Base-by-base conservation (phyloP, 2,797 vertebrate genomes). In the Sebastes nivosus region DNA sequence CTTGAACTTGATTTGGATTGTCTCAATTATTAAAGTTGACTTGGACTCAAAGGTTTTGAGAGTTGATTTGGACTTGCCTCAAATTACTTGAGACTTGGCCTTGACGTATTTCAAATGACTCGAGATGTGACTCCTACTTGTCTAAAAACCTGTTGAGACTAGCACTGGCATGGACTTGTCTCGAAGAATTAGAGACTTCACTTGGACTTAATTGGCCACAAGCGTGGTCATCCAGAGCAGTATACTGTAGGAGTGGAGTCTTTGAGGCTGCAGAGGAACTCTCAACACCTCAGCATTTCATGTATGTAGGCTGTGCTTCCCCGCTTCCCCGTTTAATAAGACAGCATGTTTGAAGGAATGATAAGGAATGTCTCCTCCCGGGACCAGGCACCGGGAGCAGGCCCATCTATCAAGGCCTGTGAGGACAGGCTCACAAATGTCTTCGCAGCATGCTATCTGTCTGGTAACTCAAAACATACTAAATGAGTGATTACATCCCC, bases 371-470 rank as follows among this genome's bases (percentile, higher is more conserved):
- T 67, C 75, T 71, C 59, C 42, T 67, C 60, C 61, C 1, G 42
- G 80, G 75, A 46, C 29, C 9, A 55, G 59, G 46, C 58, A 8
- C 54, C 50, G 38, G 30, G 55, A 68, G n/a, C 27, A 27, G 27
- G 27, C 34, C n/a, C 61, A 82, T 85, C 83, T 59, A 77, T 89
- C 77, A 82, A 67, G 34, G 76, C 27, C 42, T 58, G 36, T 2
- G n/a, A 84, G 73, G 79, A 80, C 74, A 67, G 50, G 20, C 74
- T 91, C 55, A 55, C 79, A 82, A 86, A 87, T 82, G 81, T 89
- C 57, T 68, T 84, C 89, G 9, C 87, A 90, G 89, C 79, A 52
- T 67, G 91, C 50, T n/a, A 2, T 59, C 63, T 58, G 82, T 87
- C 67, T 69, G 78, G 2, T 12, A 24, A 59, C 68, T 80, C 59